Base-by-base conservation (phyloP, 1,140 invertebrate genomes). In the Drosophila baimaii region DNA sequence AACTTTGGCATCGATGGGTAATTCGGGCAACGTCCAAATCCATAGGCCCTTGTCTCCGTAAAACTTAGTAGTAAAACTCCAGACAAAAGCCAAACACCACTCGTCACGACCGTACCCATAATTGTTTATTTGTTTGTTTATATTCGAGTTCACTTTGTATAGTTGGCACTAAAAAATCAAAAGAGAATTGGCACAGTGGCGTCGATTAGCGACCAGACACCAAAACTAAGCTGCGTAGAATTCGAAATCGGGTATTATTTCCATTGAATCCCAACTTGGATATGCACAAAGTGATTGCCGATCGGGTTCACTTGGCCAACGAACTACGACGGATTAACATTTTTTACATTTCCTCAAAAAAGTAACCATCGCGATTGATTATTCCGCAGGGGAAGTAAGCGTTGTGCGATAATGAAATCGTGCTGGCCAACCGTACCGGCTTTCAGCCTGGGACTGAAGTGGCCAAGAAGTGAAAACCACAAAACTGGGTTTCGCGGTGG, bases 21-120 rank as follows among this genome's bases (percentile, higher is more conserved):
- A 57, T 93, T 92, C 10, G 94, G 94, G 91, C 94, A 95, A 82
- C 92, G 93, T 63, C 94, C 94, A 37, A 95, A 92, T 35, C 94
- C 94, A 65, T 91, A 89, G 33, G 77, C 91, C 54, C 58, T 41
- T 2, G 77, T 58, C 66, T 77, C 51, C 5, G 75, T 70, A 13
- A 88, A 63, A 31, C 70, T 58, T 10, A 89, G 44, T 29, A 74
- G 73, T 10, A 82, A 65, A 41, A 72, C 39, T 33, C 39, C 51
- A 19, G 72, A 74, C 55, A 89, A 37, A n/a, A 88, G 54, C 35
- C 65, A 52, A 71, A 84, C 63, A 39, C 44, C 54, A 47, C 66
- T 65, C 58, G 33, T 73, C 35, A 75, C 51, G 46, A 56, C 29
- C 62, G 64, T 56, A 31, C 25, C 29, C 84, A 83, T 89, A 17